Percentiles rank a stretch among this genome's conserved stretches.
Evolutionary conservation across 2,797 vertebrate genomes (phyloP).

Genomic region (Bradypodion pumilum): DNA sequence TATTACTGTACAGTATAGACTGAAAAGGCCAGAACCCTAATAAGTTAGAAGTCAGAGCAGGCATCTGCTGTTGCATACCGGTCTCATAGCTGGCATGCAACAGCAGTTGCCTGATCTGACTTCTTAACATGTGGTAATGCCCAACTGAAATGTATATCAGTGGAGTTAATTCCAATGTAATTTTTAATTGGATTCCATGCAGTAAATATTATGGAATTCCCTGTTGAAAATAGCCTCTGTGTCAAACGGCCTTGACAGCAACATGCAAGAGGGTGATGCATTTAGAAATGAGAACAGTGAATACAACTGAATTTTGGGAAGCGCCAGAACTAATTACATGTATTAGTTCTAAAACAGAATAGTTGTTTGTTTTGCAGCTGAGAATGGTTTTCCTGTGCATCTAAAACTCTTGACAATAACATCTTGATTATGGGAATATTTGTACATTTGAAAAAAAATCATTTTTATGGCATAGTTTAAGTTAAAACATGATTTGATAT

Average conservation of each 20-base stretch:
- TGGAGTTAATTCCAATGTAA: no score
- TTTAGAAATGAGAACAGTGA: background rate
- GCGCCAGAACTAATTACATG: no score
- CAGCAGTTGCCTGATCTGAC: no score
- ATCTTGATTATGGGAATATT: background rate
- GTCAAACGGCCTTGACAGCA: background rate
- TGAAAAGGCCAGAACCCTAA: background rate
- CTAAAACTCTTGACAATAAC: background rate
- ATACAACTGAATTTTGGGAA: background rate
- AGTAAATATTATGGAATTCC: background rate
- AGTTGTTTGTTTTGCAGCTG: background rate
- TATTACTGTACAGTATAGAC: no score
- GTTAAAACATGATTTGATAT: background rate
- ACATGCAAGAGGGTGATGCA: background rate
- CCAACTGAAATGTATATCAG: no score
- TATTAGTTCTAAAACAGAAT: background rate
- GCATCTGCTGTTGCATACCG: no score
- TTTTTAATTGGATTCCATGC: no score
- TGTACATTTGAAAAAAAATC: fast-evolving
- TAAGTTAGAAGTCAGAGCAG: no score
- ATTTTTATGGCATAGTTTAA: background rate
- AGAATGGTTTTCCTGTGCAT: background rate
- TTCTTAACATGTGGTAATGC: no score
- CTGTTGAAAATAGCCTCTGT: background rate
- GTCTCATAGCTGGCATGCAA: no score